These are phyloP conservation scores for Poecilia wingei DNA, from an alignment of 2,797 vertebrate genomes.

Conservation along the genomic window DNA sequence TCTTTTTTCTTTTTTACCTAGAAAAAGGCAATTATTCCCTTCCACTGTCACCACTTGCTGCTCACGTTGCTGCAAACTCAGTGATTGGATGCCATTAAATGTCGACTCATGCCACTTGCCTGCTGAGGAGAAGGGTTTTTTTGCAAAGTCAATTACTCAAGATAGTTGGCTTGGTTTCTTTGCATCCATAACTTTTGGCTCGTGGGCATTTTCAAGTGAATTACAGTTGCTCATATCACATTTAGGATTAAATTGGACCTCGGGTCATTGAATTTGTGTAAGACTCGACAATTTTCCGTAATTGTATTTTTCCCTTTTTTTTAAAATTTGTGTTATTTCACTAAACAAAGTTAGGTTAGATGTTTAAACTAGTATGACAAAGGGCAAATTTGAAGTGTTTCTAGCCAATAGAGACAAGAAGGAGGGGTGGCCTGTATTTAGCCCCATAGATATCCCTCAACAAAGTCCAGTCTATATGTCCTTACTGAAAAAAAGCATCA, in stretches of 20 bases:
- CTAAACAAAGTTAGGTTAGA: neutral
- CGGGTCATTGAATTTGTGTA: neutral
- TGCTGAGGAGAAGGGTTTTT: neutral
- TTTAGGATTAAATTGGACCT: neutral
- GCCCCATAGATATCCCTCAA: neutral
- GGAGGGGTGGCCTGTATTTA: neutral
- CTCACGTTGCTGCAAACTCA: neutral
- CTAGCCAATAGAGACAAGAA: neutral
- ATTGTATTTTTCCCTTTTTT: neutral
- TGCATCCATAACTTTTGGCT: neutral
- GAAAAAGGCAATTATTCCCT: neutral
- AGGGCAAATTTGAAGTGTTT: neutral
- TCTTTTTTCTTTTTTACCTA: neutral
- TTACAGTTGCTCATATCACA: neutral
- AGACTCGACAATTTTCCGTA: neutral
- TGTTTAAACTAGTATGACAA: neutral
- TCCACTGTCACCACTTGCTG: neutral
- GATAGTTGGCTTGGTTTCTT: neutral
- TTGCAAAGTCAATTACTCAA: neutral
- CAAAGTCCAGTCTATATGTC: neutral
- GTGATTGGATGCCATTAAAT: neutral
- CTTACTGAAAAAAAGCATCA: too few species aligned
- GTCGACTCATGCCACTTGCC: neutral
- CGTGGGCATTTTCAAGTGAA: neutral
- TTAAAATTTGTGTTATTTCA: neutral